Base-by-base conservation (phyloP, 2,113 vertebrate genomes). In the Rhipidura dahli region DNA sequence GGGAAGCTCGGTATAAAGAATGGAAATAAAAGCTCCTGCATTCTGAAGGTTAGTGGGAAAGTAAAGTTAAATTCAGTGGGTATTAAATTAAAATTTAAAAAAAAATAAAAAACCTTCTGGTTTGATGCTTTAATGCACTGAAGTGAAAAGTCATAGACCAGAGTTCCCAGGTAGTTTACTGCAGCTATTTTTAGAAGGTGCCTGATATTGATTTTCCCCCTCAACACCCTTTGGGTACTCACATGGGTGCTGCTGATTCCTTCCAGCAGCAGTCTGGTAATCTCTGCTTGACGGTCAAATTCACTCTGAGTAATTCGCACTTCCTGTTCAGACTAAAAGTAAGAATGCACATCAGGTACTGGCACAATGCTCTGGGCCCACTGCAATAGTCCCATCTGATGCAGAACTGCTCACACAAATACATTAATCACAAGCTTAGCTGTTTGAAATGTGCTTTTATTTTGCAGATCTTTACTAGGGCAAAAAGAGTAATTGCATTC, bases 221-320 rank as follows among this genome's bases (percentile, higher is more conserved):
- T 47, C 13, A 35, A 6, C 30, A 17, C 18, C 28, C 21, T 80
- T 45, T 33, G 31, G 31, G 60, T 89, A 98, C 99, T 94, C 98
- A 99, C 99, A 56, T 99, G 99, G 53, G 99, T 99, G 97, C 99
- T 99, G 98, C 99, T 99, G 97, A 99, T 98, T 73, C 99, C 99
- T 83, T 99, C 99, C 54, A 99, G 97, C 90, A 99, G 98, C 91
- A 99, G 98, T 45, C 99, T 98, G 95, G 99, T 99, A 97, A 99
- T 99, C 98, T 99, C 99, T 30, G 99, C 99, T 91, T 99, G 99
- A 24, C 99, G 98, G 96, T 99, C 99, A 91, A 99, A 99, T 87
- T 99, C 99, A 54, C 99, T 99, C 97, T 99, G 99, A 61, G 99
- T 99, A 97, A 99, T 99, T 95, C 99, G 98, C 64, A 99, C 96